Conservation (phyloP, 2,113 vertebrate genomes). For the Leptodactylus fuscus region DNA sequence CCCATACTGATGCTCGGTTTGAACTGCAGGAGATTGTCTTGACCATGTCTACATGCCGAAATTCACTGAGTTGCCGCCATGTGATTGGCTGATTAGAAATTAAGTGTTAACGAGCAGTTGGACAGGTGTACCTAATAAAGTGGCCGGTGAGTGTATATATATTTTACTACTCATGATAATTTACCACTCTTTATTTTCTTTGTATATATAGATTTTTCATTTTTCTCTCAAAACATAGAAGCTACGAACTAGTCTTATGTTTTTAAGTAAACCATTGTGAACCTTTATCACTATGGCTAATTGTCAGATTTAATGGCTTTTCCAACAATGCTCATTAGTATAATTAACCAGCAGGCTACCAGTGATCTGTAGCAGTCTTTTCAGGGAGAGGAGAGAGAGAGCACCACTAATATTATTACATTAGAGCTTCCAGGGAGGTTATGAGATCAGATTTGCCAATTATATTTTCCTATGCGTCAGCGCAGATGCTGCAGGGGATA, state of each 20-base stretch:
- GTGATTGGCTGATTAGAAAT: too few species aligned
- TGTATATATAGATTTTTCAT: background rate
- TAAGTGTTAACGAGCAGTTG: too few species aligned
- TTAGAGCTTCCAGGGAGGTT: conserved; percentile 39
- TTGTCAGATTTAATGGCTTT: conserved; percentile 16
- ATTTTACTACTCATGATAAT: too few species aligned
- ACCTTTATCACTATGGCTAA: conserved; percentile 23
- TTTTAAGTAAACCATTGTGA: conserved; percentile 35
- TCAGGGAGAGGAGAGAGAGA: conserved; percentile 24
- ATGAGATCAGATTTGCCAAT: conserved; percentile 51
- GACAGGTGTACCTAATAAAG: too few species aligned
- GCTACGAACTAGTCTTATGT: background rate
- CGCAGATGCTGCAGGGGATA: conserved; percentile 46
- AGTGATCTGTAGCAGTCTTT: conserved; percentile 25
- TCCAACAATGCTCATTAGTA: conserved; percentile 49
- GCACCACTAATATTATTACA: conserved; percentile 46
- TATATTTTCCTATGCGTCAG: conserved; percentile 46
- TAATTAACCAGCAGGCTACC: conserved; percentile 52
- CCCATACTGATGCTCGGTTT: too few species aligned
- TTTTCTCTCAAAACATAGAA: background rate
- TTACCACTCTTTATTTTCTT: background rate
- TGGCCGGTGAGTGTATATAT: too few species aligned
- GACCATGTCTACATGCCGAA: too few species aligned
- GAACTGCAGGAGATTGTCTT: too few species aligned
- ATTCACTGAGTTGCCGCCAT: too few species aligned